Evolutionary conservation across 2,797 vertebrate genomes (phyloP), one percentile per base, ranked within the genome.

Genomic region (Scomberomorus guttatus): DNA sequence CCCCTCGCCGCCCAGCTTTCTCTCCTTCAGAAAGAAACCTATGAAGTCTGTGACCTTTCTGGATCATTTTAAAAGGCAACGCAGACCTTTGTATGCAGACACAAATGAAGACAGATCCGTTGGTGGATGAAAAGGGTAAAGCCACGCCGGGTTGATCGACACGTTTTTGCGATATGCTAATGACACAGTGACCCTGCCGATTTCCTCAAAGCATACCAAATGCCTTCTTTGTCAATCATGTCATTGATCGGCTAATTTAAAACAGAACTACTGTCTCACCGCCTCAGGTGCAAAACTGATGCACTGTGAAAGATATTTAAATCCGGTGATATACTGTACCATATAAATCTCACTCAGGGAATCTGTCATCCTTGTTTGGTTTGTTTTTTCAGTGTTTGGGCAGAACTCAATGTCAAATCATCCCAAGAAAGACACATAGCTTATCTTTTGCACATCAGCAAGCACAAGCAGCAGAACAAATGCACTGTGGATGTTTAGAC

Each of bases 11-110:
- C 78, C 86, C 83, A 79, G 87, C 89, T 82, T 76, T 87, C 84
- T 82, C 82, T 77, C 85, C 85, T 88, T 90, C 86, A 87, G 79
- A 89, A 76, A 83, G 90, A 84, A 81, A 86, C 90, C 88, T 87
- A 86, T 93, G 93, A 95, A 94, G 93, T 87, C 81, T 89, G 64
- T 94, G 95, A 95, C 95, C 95, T 96, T 96, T 95, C 83, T n/a
- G 79, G 88, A 94, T 90, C 86, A 92, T 94, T 93, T 93, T 93
- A 93, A 94, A 94, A 94, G 90, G 94, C 92, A 93, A 90, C 91
- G 83, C 85, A 91, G 94, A 95, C 94, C 94, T 95, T 95, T 95
- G 92, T 92, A 84, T 79, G 92, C 88, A 90, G 91, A 91, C 93
- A 93, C 93, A 93, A 95, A 94, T 94, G 91, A 95, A 95, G 94